A percentile compares a stretch with the other conserved stretches of the same genome.
Evolutionary conservation across 2,797 vertebrate species (phyloP).

Genomic region (Rachycentron canadum): DNA sequence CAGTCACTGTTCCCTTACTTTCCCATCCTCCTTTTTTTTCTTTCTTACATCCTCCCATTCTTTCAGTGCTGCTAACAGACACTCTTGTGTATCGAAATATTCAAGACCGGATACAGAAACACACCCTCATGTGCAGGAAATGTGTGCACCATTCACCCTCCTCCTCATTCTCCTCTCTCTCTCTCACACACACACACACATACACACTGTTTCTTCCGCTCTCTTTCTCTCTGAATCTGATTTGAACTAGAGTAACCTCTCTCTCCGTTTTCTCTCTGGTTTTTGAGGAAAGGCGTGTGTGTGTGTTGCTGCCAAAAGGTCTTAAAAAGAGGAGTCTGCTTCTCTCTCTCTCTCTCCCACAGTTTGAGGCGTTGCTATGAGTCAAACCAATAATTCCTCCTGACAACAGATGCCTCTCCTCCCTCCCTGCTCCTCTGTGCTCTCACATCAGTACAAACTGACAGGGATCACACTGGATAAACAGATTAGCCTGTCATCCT

Average conservation of each 20-base stretch:
- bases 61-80: neutral
- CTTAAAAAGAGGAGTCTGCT: constrained; percentile 38
- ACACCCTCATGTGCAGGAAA: constrained; percentile 50
- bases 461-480: constrained; percentile 9
- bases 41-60: too few species aligned
- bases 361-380: constrained; percentile 67
- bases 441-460: constrained; percentile 34
- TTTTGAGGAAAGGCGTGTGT: constrained; percentile 46
- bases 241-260: constrained; percentile 71
- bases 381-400: constrained; percentile 72
- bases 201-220: neutral
- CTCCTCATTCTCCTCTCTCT: constrained; percentile 5
- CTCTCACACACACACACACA: neutral
- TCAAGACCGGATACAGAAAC: constrained; percentile 22
- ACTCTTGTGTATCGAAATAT: constrained; percentile 8
- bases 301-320: constrained; percentile 35
- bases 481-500: neutral
- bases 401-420: constrained; percentile 64
- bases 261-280: constrained; percentile 14
- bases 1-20: too few species aligned
- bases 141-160: constrained; percentile 23
- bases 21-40: neutral
- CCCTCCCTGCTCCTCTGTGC: constrained; percentile 40
- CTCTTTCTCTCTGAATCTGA: constrained; percentile 18
- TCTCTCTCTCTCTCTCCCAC: constrained; percentile 28